phyloP scores from a whole-genome alignment of 37 sponge, comb jelly and placozoan genomes.

The Beroe ovata region DNA sequence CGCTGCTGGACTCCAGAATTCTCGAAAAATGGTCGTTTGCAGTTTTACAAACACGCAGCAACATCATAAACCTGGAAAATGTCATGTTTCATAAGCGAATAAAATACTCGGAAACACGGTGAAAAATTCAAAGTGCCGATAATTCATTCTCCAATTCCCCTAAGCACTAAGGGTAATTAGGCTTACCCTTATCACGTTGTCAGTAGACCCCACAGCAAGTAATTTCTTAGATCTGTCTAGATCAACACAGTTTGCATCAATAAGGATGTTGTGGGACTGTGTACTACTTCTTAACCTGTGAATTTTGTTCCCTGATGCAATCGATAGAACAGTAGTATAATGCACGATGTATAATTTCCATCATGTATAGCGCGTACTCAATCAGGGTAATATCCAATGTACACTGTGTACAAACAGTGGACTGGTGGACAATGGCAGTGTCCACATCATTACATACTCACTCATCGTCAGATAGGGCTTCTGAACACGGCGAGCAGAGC shows the following conservation, averaged over 20 bases:
- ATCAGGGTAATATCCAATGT: too few relatives aligned
- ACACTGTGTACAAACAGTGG: too few relatives aligned
- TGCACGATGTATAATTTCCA: too few relatives aligned
- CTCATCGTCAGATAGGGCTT: constrained; percentile 84
- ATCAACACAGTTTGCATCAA: constrained; percentile 39
- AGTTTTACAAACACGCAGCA: constrained; percentile 56
- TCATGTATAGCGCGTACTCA: too few relatives aligned
- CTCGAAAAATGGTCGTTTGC: too few relatives aligned
- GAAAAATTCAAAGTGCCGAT: background rate
- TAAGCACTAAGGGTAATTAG: too few relatives aligned
- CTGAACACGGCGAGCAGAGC: constrained; percentile 88
- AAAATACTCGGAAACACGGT: background rate
- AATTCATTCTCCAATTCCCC: too few relatives aligned
- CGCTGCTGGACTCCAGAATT: too few relatives aligned
- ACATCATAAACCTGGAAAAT: constrained; percentile 50
- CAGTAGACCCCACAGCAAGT: constrained; percentile 13
- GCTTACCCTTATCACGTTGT: constrained; percentile 34
- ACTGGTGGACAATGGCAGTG: too few relatives aligned
- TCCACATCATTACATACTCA: constrained; percentile 72
- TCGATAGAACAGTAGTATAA: too few relatives aligned
- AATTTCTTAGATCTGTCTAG: constrained; percentile 43
- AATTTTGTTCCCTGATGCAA: too few relatives aligned
- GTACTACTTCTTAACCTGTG: constrained; percentile 40
- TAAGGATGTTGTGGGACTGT: constrained; percentile 51
- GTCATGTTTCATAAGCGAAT: too few relatives aligned